phyloP scores from a whole-genome alignment of 2,113 vertebrate genomes.

The Lagopus leucura region DNA sequence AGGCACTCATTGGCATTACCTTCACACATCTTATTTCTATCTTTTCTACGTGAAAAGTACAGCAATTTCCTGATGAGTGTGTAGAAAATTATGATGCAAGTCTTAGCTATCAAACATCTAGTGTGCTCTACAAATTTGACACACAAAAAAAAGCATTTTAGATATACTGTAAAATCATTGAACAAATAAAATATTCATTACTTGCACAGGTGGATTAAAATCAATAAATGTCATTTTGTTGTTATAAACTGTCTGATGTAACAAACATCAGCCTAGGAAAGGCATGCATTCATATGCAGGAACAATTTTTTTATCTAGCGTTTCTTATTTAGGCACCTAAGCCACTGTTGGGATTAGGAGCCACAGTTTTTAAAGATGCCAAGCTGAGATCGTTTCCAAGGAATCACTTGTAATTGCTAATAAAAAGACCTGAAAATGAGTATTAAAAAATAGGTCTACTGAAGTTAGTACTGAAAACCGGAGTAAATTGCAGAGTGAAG shows the following conservation, averaged over 20 bases:
- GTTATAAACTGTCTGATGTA: conserved; percentile 32
- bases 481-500: neutral
- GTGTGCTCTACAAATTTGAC: neutral
- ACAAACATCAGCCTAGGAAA: conserved; percentile 34
- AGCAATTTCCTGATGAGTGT: neutral
- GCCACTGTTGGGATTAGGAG: neutral
- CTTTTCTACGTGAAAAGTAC: neutral
- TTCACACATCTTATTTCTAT: neutral
- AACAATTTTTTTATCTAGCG: neutral
- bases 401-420: conserved; percentile 19
- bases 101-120: neutral
- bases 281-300: neutral
- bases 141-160: neutral
- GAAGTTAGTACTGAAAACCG: neutral
- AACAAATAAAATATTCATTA: conserved; percentile 60
- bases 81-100: neutral
- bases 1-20: neutral
- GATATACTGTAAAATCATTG: neutral
- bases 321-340: neutral
- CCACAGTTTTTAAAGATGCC: neutral
- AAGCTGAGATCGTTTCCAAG: neutral
- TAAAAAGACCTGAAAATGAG: neutral
- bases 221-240: conserved; percentile 58
- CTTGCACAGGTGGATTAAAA: conserved; percentile 61
- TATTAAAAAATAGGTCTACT: neutral